These are phyloP conservation scores for Electrona antarctica DNA, from an alignment of 2,113 vertebrate genomes.

Conservation along the genomic window DNA sequence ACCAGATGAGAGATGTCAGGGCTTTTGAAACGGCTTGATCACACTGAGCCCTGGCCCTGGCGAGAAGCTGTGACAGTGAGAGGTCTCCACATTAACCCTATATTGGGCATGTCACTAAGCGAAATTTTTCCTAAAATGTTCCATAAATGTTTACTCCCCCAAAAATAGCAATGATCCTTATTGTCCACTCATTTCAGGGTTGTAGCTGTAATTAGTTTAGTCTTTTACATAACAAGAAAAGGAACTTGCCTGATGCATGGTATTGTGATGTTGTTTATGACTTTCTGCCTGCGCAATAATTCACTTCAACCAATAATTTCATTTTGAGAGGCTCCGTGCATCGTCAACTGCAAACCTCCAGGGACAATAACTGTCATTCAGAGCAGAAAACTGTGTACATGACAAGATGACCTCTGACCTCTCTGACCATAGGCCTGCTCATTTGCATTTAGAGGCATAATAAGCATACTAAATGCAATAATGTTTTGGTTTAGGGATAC, in stretches of 20 bases:
- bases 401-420: constrained; percentile 23
- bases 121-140: no score
- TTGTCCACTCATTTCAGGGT: constrained; percentile 19
- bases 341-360: constrained; percentile 37
- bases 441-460: constrained; percentile 24
- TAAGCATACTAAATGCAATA: constrained; percentile 3
- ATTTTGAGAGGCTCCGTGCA: constrained; percentile 44
- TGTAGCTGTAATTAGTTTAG: constrained; percentile 28
- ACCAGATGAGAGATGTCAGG: background rate
- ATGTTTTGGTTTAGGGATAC: background rate
- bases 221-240: constrained; percentile 60
- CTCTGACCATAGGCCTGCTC: background rate
- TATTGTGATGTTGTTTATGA: no score
- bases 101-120: no score
- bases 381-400: constrained; percentile 21
- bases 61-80: no score
- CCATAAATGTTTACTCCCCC: no score
- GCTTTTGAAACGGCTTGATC: background rate
- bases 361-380: constrained; percentile 49
- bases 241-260: no score
- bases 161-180: no score
- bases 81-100: no score
- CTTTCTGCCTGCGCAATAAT: constrained; percentile 59
- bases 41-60: background rate
- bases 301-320: constrained; percentile 47